A percentile compares a stretch with the other conserved stretches of the same genome.
These are phyloP conservation scores for Lepetodrilus schrolli DNA, from an alignment of 2,888 invertebrate species.

Conservation along the genomic window DNA sequence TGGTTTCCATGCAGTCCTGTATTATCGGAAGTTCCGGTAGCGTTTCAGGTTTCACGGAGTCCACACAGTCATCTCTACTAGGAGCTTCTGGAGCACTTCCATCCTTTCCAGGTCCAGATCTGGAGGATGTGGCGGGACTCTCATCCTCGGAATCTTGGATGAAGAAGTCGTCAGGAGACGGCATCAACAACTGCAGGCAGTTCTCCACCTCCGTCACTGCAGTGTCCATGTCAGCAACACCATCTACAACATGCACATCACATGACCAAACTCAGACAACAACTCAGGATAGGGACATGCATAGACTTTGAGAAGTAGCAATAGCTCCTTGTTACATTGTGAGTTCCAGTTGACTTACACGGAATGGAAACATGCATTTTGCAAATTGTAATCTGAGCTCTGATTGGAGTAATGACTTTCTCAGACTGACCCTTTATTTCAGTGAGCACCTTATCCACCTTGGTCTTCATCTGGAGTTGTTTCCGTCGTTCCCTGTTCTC, in stretches of 20 bases:
- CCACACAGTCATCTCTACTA: not conserved
- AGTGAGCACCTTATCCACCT: slow-evolving; percentile 64
- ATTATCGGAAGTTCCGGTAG: too few species aligned
- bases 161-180: slow-evolving; percentile 70
- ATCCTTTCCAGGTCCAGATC: not conserved
- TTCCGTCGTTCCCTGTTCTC: slow-evolving; percentile 67
- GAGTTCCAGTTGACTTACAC: too few species aligned
- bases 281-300: too few species aligned
- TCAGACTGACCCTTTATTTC: slow-evolving; percentile 70
- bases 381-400: too few species aligned
- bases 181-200: slow-evolving; percentile 75
- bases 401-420: too few species aligned
- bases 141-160: slow-evolving; percentile 43
- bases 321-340: not conserved
- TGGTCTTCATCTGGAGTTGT: slow-evolving; percentile 61
- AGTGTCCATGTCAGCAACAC: slow-evolving; percentile 65
- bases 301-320: too few species aligned
- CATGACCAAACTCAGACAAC: too few species aligned
- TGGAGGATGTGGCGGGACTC: not conserved
- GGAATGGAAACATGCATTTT: too few species aligned
- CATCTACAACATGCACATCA: too few species aligned
- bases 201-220: slow-evolving; percentile 74
- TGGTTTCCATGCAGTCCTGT: too few species aligned
- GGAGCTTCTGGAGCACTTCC: not conserved
- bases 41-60: not conserved